These are phyloP conservation scores for Heterohyrax brucei DNA, from an alignment of 2,797 vertebrate genomes.

Conservation along the genomic window DNA sequence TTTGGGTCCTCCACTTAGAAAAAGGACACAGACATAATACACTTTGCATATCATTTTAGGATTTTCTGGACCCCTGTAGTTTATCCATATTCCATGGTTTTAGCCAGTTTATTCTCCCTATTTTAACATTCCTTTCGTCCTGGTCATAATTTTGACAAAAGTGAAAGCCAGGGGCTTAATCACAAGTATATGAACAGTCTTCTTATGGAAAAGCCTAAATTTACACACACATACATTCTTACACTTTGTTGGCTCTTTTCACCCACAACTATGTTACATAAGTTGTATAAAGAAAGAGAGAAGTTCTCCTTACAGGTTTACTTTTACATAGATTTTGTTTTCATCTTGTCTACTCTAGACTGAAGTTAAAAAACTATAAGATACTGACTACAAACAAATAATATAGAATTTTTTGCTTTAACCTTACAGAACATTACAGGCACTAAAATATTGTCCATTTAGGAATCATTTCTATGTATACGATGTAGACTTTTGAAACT, in stretches of 20 bases:
- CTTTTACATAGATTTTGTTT: constrained; percentile 45
- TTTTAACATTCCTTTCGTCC: constrained; percentile 53
- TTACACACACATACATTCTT: not conserved
- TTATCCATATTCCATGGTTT: not conserved
- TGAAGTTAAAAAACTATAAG: not conserved
- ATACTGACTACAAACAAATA: constrained; percentile 35
- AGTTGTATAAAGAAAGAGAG: constrained; percentile 1
- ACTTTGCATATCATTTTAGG: not conserved
- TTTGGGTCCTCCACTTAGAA: not conserved
- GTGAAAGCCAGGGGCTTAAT: not conserved
- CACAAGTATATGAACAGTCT: not conserved
- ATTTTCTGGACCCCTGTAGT: not conserved
- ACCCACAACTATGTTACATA: constrained; percentile 3
- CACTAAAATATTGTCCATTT: not conserved
- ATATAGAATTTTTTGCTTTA: constrained; percentile 32
- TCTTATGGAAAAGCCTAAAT: not conserved
- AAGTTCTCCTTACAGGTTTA: not conserved
- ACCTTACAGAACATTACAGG: not conserved
- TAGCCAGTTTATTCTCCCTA: constrained; percentile 19
- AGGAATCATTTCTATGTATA: not conserved
- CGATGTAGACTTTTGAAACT: not conserved
- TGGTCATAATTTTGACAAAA: not conserved
- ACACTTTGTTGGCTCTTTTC: not conserved
- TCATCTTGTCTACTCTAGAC: constrained; percentile 7
- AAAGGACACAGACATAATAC: not conserved